Percentiles rank a stretch among this genome's conserved stretches.
These are phyloP conservation scores for Pelecanoides urinatrix DNA, from an alignment of 2,113 vertebrate genomes.

Conservation along the genomic window DNA sequence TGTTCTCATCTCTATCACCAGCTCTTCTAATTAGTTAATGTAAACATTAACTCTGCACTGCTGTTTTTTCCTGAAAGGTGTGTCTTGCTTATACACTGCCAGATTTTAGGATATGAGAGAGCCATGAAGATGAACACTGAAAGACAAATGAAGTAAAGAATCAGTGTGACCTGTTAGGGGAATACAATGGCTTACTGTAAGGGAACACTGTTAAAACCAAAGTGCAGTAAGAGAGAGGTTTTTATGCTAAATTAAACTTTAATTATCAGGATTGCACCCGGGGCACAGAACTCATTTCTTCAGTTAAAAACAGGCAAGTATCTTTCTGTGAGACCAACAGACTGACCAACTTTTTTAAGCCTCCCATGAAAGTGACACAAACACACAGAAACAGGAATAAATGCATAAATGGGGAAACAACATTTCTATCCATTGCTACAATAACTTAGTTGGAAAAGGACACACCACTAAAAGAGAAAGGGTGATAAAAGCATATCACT, in stretches of 20 bases:
- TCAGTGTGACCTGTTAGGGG: not conserved
- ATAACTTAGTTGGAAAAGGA: not conserved
- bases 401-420: not conserved
- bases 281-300: not conserved
- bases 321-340: not conserved
- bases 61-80: not conserved
- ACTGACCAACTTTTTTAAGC: not conserved
- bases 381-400: not conserved
- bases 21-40: not conserved
- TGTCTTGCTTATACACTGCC: not conserved
- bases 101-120: not conserved
- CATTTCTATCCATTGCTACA: not conserved
- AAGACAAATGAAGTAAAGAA: not conserved
- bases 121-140: not conserved
- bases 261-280: not conserved
- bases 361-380: not conserved
- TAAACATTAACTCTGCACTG: not conserved
- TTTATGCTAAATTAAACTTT: constrained; percentile 3
- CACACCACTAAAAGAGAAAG: not conserved
- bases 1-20: not conserved
- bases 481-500: constrained; percentile 12
- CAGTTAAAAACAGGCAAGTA: not conserved
- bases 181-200: not conserved
- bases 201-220: not conserved
- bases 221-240: not conserved